These are phyloP conservation scores for Sesamia nonagrioides DNA, from an alignment of 1,140 invertebrate genomes.

Conservation along the genomic window DNA sequence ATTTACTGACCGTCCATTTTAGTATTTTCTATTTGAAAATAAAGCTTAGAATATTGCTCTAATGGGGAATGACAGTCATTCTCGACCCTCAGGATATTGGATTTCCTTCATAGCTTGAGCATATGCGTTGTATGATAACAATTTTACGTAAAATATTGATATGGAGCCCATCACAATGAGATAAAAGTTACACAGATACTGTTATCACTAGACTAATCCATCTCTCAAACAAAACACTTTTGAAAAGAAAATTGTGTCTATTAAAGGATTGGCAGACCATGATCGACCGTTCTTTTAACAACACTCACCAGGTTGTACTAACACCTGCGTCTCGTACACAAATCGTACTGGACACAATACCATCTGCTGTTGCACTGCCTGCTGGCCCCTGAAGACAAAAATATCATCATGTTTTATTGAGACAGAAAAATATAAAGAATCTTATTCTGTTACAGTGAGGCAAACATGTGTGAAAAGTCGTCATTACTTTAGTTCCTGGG, in stretches of 20 bases:
- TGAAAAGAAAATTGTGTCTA: too few relatives aligned
- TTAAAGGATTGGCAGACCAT: not conserved
- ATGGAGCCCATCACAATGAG: too few relatives aligned
- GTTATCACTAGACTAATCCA: too few relatives aligned
- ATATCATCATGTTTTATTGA: not conserved
- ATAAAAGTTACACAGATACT: too few relatives aligned
- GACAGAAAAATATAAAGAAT: not conserved
- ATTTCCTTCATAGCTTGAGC: not conserved
- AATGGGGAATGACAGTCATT: too few relatives aligned
- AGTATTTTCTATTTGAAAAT: not conserved
- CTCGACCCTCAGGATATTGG: too few relatives aligned
- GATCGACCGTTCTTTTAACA: not conserved
- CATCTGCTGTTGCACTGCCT: constrained; percentile 66
- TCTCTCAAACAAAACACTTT: too few relatives aligned
- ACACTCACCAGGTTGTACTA: constrained; percentile 71
- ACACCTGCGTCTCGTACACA: constrained; percentile 77
- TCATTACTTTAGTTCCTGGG: too few relatives aligned
- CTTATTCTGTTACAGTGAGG: too few relatives aligned
- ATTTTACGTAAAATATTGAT: not conserved
- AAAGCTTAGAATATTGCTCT: too few relatives aligned
- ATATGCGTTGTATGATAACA: not conserved
- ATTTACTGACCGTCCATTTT: constrained; percentile 4
- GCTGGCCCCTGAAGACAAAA: constrained; percentile 59
- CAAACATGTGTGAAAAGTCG: too few relatives aligned
- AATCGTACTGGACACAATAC: constrained; percentile 76